Base-by-base conservation (phyloP, 2,797 vertebrate species). In the Syngnathus rostellatus region DNA sequence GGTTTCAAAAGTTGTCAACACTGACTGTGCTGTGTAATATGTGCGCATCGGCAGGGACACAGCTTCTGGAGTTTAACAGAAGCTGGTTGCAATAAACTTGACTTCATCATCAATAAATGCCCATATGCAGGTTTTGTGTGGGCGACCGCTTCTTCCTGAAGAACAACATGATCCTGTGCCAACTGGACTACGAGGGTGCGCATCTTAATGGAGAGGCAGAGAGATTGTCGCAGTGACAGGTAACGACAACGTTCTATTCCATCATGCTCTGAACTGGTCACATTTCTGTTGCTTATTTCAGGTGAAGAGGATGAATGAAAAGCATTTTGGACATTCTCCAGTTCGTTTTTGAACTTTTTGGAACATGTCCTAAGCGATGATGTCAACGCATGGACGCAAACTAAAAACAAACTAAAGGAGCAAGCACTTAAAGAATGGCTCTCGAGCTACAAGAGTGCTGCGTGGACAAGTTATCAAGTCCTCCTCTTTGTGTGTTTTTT, bases 161-260 rank as follows among this genome's bases (percentile, higher is more conserved):
- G 93, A 97, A 97, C 93, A 97, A 97, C 89, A 97, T 97, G 95
- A 97, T 97, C 89, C 90, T 97, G 83, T 97, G 95, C 91, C 95
- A 97, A 93, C 90, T 95, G 93, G 95, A 97, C 93, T 96, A 97
- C 78, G 95, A 97, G 90, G 94, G 95, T 81, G 92, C 94, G 62
- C 93, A 94, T 85, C 91, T 94, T 81, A 96, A 96, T 0, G 94
- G 93, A 85, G 92, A 90, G 87, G 86, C 93, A 23, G 93, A 94
- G 81, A 90, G 92, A 72, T 93, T 91, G 85, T 88, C 92, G 78
- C 94, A 95, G 85, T 96, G 91, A 89, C 87, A 73, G 77, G 82
- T 82, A 89, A 89, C 74, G 68, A 78, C 8, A 58, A 58, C 25
- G 38, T 46, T 16, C 11, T 46, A 46, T 46, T 46, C 45, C 12